Percentiles rank a stretch among this genome's conserved stretches.
phyloP scores from a whole-genome alignment of 2,888 invertebrate genomes.

The Metallyticus violacea region DNA sequence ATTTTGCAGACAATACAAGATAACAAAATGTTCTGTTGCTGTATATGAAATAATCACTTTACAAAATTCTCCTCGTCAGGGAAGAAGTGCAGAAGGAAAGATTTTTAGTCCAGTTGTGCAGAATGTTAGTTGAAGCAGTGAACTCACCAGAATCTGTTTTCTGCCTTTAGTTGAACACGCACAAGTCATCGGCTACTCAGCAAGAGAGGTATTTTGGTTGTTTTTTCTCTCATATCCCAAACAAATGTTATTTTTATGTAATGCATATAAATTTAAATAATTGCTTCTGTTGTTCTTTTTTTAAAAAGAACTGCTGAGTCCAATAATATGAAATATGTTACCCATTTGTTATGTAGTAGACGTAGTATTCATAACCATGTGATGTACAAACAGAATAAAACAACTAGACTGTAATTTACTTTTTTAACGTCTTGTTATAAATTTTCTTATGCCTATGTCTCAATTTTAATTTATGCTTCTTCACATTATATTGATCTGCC shows the following conservation, averaged over 20 bases:
- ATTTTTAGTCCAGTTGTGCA: neutral
- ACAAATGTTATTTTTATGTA: neutral
- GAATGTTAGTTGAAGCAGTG: neutral
- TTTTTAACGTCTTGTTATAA: neutral
- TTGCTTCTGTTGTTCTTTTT: neutral
- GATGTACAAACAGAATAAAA: neutral
- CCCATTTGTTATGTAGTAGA: neutral
- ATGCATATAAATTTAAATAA: neutral
- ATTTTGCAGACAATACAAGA: conserved; percentile 34
- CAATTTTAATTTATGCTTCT: neutral
- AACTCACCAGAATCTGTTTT: neutral
- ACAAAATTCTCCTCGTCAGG: neutral
- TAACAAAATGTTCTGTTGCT: conserved; percentile 11
- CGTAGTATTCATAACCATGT: neutral
- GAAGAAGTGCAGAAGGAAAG: neutral
- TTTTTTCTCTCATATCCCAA: neutral
- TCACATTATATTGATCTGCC: too few relatives aligned
- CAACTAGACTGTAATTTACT: neutral
- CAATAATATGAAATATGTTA: neutral
- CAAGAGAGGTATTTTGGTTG: neutral
- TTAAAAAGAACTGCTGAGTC: neutral
- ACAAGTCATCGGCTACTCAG: neutral
- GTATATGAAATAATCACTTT: neutral
- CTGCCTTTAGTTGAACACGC: neutral
- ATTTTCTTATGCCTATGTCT: neutral